Percentiles rank a stretch among this genome's conserved stretches.
These are phyloP conservation scores for Eumaeus atala DNA, from an alignment of 1,140 invertebrate genomes.

Conservation along the genomic window DNA sequence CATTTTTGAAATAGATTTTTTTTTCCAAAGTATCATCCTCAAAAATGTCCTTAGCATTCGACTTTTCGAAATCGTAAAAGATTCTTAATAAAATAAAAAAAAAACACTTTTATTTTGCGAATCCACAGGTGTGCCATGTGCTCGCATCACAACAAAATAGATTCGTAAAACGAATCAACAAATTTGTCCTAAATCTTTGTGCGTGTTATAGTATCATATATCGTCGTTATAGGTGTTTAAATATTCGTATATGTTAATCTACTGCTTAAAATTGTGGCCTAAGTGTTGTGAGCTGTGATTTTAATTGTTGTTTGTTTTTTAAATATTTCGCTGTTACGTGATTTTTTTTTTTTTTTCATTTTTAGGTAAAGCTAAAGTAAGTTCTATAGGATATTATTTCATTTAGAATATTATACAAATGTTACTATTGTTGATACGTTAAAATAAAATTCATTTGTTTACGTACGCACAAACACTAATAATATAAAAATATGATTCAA, in stretches of 20 bases:
- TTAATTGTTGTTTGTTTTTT: conserved; percentile 4
- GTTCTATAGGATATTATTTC: not conserved
- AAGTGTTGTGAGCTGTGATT: conserved; percentile 9
- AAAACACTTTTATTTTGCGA: conserved; percentile 15
- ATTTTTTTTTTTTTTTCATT: not conserved
- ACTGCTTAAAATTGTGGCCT: conserved; percentile 7
- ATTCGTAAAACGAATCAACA: not conserved
- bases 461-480: too few relatives aligned
- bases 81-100: conserved; percentile 19
- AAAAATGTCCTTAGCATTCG: too few relatives aligned
- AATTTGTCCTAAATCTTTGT: not conserved
- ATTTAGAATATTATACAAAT: too few relatives aligned
- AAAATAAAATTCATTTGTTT: too few relatives aligned
- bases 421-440: too few relatives aligned
- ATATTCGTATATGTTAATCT: not conserved
- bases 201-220: not conserved
- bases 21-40: too few relatives aligned
- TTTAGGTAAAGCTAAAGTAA: conserved; percentile 1
- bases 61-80: not conserved
- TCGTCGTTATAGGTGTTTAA: not conserved
- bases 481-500: too few relatives aligned
- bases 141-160: conserved; percentile 15
- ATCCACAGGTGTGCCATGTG: conserved; percentile 36
- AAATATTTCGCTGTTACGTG: conserved; percentile 6
- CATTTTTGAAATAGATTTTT: not conserved